Evolutionary conservation across 2,113 vertebrate genomes (phyloP).

Genomic region (Heliornis fulica): DNA sequence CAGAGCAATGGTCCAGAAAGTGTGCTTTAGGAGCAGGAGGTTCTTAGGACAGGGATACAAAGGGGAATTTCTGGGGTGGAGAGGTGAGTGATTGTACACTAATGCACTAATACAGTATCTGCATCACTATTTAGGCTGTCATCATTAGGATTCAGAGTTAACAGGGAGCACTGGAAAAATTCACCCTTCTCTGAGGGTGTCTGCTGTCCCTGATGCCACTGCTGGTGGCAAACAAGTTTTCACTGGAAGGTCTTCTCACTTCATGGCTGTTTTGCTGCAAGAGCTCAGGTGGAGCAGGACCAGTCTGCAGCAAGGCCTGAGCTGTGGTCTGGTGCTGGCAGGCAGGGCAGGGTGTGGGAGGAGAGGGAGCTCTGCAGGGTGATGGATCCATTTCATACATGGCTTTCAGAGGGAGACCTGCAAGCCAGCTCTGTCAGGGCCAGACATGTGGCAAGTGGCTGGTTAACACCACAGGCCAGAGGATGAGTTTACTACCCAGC

Average conservation of each 20-base stretch:
- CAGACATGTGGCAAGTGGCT: neutral
- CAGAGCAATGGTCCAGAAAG: neutral
- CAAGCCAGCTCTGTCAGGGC: fast-evolving
- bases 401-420: neutral
- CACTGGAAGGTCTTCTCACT: neutral
- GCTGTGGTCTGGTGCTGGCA: neutral
- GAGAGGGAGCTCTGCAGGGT: neutral
- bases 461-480: fast-evolving
- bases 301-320: neutral
- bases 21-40: neutral
- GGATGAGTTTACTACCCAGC: neutral
- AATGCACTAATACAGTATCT: too few relatives aligned
- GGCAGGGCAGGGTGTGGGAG: neutral
- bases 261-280: neutral
- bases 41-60: neutral
- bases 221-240: fast-evolving
- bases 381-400: neutral
- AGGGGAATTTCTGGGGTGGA: neutral
- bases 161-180: neutral
- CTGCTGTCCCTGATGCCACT: neutral
- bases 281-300: neutral
- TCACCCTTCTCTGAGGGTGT: neutral
- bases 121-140: neutral
- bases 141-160: neutral
- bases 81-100: neutral